These are phyloP conservation scores for cattle (Bos taurus) DNA, from an alignment of 2,113 vertebrate genomes.

Conservation along the genomic window ARS-UCD2.0 NC_037333.1:63259001-63259500, in stretches of 20 bases:
- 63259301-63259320: background rate
- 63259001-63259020: background rate
- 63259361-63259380: background rate
- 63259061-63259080: background rate
- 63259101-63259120: background rate
- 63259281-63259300: background rate
- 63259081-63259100: background rate
- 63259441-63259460: background rate
- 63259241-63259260: background rate
- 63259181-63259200: background rate
- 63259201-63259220: background rate
- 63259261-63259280: background rate
- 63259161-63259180: background rate
- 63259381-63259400: background rate
- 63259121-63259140: background rate
- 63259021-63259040: background rate
- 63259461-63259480: background rate
- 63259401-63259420: background rate
- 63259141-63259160: background rate
- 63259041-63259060: background rate
- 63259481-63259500: background rate
- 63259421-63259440: background rate
- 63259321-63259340: background rate
- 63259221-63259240: background rate
- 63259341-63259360: background rate